Percentiles rank a stretch among this genome's conserved stretches.
phyloP scores from a whole-genome alignment of 2,797 vertebrate species.

The Paratrypauchen microcephalus region DNA sequence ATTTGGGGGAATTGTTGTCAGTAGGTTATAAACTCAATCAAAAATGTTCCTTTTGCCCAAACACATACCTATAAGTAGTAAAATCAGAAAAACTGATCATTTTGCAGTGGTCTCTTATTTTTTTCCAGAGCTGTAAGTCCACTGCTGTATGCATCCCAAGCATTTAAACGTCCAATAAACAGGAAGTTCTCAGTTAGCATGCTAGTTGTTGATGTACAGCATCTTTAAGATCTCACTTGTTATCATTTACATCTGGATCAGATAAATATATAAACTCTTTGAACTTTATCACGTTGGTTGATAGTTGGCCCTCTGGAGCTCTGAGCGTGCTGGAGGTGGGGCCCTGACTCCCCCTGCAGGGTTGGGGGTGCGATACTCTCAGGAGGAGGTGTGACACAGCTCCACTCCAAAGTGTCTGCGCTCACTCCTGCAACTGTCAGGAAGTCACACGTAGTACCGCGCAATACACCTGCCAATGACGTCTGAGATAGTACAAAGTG shows the following conservation, averaged over 20 bases:
- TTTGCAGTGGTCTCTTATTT: too few species aligned
- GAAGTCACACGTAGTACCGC: constrained; percentile 28
- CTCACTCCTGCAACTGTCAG: constrained; percentile 16
- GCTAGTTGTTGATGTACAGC: too few species aligned
- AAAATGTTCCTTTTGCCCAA: too few species aligned
- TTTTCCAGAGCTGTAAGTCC: too few species aligned
- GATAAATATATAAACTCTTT: neutral
- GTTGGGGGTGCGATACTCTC: constrained; percentile 24
- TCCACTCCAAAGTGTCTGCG: constrained; percentile 37
- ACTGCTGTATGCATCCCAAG: too few species aligned
- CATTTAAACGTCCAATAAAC: too few species aligned
- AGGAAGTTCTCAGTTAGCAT: too few species aligned
- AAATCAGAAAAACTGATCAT: too few species aligned
- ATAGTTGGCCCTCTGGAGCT: neutral
- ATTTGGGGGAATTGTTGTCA: too few species aligned
- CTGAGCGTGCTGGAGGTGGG: constrained; percentile 1
- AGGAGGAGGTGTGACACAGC: constrained; percentile 24
- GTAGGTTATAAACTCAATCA: too few species aligned
- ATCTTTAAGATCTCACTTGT: too few species aligned
- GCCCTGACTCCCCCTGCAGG: constrained; percentile 20
- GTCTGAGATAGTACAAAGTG: neutral
- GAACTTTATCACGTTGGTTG: neutral
- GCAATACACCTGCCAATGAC: constrained; percentile 3
- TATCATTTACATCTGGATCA: neutral
- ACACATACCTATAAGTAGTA: too few species aligned